Base-by-base conservation (phyloP, 2,797 vertebrate genomes). In the Trichosurus vulpecula region DNA sequence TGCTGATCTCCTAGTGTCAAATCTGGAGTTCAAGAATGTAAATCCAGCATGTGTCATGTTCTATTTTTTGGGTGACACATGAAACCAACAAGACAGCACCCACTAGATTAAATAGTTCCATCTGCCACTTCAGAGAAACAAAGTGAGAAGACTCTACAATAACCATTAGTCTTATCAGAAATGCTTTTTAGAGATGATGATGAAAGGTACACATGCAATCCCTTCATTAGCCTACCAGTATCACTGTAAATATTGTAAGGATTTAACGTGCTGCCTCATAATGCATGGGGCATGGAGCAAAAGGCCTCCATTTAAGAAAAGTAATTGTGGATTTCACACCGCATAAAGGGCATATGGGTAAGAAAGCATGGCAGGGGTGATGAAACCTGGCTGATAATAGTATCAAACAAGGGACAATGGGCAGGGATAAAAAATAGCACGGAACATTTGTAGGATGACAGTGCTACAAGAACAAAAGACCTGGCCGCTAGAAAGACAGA, bases 101-200 rank as follows among this genome's bases (percentile, higher is more conserved):
- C 74, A 92, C 95, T 95, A 90, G 97, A 98, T 98, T 98, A 98
- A 98, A 98, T 97, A 98, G 98, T 98, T 97, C 97, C 97, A 98
- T 98, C 96, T 98, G 98, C 97, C 97, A 96, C 92, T 98, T 98
- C 97, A 98, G 93, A 98, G 97, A 98, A 96, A 94, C 97, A 98
- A 96, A 98, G 87, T 96, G 97, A 97, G 97, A 98, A 98, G 96
- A 98, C 97, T 97, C 97, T 87, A 47, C 51, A 97, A 95, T 98
- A 97, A 98, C 96, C 94, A 98, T 97, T 95, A 98, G 87, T 97
- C 93, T 96, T 97, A 95, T 97, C 95, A 98, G 97, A 98, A 95
- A 93, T 55, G 47, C 51, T 94, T 96, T 97, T 93, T 94, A 95
- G 58, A 57, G 93, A 47, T 55, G 47, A 92, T 91, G 92, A 93